Conservation (phyloP, 2,888 invertebrate species). For the Hydrotaea diabolus region DNA sequence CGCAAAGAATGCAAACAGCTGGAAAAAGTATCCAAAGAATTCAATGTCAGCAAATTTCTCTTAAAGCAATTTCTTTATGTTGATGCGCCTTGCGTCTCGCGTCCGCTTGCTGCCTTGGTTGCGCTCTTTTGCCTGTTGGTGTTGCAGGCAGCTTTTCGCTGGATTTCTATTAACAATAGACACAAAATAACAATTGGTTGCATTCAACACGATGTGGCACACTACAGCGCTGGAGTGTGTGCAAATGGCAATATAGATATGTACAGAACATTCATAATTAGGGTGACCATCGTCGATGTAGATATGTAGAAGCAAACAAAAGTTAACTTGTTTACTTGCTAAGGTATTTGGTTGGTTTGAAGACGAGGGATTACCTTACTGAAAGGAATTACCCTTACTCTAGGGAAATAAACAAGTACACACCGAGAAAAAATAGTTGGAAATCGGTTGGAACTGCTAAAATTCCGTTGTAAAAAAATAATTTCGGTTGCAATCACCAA, state of each 20-base stretch:
- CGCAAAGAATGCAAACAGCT: background rate
- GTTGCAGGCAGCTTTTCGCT: slow-evolving; percentile 4
- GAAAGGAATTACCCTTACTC: no score
- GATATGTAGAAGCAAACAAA: no score
- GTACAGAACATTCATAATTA: slow-evolving; percentile 15
- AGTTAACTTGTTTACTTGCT: no score
- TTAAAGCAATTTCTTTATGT: slow-evolving; percentile 57
- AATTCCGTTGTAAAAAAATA: no score
- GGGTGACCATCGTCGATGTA: slow-evolving; percentile 36
- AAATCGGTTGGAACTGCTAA: no score
- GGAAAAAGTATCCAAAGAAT: slow-evolving; percentile 55
- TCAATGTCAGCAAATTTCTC: slow-evolving; percentile 67
- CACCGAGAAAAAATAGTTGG: no score
- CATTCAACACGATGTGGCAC: slow-evolving; percentile 28
- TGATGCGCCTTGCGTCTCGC: background rate
- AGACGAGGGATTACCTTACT: no score
- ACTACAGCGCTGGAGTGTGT: background rate
- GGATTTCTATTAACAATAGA: slow-evolving; percentile 55
- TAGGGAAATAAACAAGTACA: no score
- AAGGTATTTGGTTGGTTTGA: no score
- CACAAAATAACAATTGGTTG: slow-evolving; percentile 54
- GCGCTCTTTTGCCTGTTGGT: background rate
- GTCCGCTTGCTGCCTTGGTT: background rate
- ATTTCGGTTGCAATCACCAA: no score
- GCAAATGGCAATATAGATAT: background rate